Percentiles rank a stretch among this genome's conserved stretches.
These are phyloP conservation scores for Lophius piscatorius DNA, from an alignment of 2,113 vertebrate species.

Conservation along the genomic window DNA sequence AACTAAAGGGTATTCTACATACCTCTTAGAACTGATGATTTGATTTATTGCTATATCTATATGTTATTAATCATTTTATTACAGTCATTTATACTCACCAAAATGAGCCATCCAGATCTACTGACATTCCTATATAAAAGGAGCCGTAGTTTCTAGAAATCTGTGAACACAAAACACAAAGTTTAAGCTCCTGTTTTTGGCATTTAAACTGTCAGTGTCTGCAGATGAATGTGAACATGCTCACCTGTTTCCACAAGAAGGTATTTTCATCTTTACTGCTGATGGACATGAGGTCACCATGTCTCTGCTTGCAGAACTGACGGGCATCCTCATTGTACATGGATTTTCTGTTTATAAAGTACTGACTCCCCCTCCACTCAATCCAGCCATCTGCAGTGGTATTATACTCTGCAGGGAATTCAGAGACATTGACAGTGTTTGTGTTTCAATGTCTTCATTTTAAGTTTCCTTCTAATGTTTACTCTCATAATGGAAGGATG, in stretches of 20 bases:
- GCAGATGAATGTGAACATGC: background rate
- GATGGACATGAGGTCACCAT: slow-evolving; percentile 86
- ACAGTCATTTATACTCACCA: slow-evolving; percentile 77
- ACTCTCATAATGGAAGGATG: too few species aligned
- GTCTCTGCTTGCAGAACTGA: slow-evolving; percentile 83
- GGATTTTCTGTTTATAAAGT: slow-evolving; percentile 77
- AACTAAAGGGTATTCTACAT: background rate
- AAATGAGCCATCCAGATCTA: slow-evolving; percentile 87
- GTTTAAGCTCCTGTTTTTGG: too few species aligned
- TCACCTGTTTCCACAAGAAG: slow-evolving; percentile 89
- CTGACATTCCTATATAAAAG: slow-evolving; percentile 87
- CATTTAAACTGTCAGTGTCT: background rate
- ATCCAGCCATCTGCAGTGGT: slow-evolving; percentile 89
- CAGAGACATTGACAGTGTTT: background rate
- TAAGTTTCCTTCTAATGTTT: background rate
- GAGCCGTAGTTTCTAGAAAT: slow-evolving; percentile 64
- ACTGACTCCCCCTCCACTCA: slow-evolving; percentile 82
- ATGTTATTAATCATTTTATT: background rate
- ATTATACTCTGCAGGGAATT: slow-evolving; percentile 75
- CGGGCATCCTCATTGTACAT: slow-evolving; percentile 85
- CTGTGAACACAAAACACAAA: slow-evolving; percentile 64
- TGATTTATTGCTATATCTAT: background rate
- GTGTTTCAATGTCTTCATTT: background rate
- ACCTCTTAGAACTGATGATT: background rate
- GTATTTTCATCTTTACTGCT: slow-evolving; percentile 84